A percentile compares a stretch with the other conserved stretches of the same genome.
phyloP scores from a whole-genome alignment of 1,140 invertebrate species.

The Maconellicoccus hirsutus region DNA sequence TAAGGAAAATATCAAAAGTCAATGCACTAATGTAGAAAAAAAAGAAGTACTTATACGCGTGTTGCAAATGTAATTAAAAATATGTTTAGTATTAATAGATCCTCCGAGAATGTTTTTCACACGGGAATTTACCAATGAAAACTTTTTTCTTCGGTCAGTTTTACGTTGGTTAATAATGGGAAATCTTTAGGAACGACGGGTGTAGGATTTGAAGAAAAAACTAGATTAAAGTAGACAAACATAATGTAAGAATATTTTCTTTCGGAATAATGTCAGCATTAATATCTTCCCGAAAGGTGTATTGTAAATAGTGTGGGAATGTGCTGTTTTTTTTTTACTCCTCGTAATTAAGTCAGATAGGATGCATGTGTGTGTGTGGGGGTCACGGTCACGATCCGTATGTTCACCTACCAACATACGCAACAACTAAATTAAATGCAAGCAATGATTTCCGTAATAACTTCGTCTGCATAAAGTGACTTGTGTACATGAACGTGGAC shows the following conservation, averaged over 20 bases:
- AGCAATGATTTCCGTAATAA: not conserved
- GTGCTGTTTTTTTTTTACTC: not conserved
- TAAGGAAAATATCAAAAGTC: not conserved
- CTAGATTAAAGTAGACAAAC: not conserved
- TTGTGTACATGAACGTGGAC: not conserved
- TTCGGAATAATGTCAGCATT: constrained; percentile 15
- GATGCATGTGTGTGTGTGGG: not conserved
- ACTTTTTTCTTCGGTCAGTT: not conserved
- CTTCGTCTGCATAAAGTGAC: not conserved
- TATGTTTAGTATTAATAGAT: not conserved
- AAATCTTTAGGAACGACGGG: not conserved
- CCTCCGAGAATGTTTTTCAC: not conserved
- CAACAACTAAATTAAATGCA: constrained; percentile 4
- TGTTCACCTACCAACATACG: not conserved
- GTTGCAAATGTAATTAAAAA: constrained; percentile 5
- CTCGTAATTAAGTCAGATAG: not conserved
- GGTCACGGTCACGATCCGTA: constrained; percentile 16
- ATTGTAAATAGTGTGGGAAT: constrained; percentile 22
- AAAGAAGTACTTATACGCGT: not conserved
- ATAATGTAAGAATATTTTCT: not conserved
- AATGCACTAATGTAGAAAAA: not conserved
- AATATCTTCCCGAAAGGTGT: constrained; percentile 3
- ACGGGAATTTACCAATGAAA: not conserved
- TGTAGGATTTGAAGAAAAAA: not conserved
- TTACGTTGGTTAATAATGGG: not conserved